A percentile compares a stretch with the other conserved stretches of the same genome.
Evolutionary conservation across 2,113 vertebrate genomes (phyloP).

Genomic region (Microcebus murinus): DNA sequence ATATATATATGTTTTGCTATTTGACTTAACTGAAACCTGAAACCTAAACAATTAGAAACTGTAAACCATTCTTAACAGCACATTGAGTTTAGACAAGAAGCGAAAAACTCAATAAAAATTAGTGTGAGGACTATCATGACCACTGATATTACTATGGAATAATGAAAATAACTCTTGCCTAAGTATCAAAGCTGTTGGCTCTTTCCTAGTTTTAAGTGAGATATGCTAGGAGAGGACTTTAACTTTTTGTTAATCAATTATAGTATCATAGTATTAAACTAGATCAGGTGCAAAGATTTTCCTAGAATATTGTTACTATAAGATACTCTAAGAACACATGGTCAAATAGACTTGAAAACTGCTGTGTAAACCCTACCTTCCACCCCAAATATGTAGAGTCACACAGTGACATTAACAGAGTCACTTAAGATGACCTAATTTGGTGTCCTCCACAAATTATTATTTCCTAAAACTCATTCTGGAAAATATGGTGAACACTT

Average conservation of each 20-base stretch:
- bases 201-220: not conserved
- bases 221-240: not conserved
- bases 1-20: not conserved
- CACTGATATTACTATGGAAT: not conserved
- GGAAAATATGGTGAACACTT: not conserved
- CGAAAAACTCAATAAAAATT: not conserved
- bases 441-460: not conserved
- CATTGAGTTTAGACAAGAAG: not conserved
- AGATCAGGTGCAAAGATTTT: not conserved
- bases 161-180: not conserved
- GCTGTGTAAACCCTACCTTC: fast-evolving
- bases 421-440: not conserved
- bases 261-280: not conserved
- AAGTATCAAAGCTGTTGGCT: not conserved
- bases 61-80: not conserved
- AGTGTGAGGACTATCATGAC: not conserved
- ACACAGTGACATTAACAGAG: not conserved
- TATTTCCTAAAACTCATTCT: not conserved
- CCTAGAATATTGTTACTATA: not conserved
- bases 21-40: not conserved
- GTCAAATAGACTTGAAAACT: not conserved
- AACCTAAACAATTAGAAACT: not conserved
- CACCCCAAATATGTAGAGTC: not conserved
- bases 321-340: not conserved
- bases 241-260: not conserved